Base-by-base conservation (phyloP, 2,888 invertebrate genomes). In the Cepaea hortensis region DNA sequence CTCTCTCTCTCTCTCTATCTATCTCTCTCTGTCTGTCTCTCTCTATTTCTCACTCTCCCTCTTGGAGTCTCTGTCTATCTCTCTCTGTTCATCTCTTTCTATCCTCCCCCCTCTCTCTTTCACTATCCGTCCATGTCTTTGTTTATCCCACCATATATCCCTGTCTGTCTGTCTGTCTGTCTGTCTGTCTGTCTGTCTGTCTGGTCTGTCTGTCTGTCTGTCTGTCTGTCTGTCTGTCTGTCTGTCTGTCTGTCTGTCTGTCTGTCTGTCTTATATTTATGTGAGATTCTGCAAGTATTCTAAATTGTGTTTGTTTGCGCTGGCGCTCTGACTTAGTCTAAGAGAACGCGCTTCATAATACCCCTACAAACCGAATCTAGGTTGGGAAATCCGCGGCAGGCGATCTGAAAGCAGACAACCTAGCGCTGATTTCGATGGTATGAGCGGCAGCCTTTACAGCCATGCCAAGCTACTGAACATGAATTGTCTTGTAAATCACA, bases 101-200 rank as follows among this genome's bases (percentile, higher is more conserved):
- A 65, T 65, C 35, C 35, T 1, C 0, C 35, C 1, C 35, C 35
- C 35, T 35, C 35, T 35, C 35, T 35, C 35, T 35, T 35, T 35
- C 35, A 1, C 35, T 35, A 1, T 35, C 65, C 18, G 18, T 65
- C 65, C 18, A 1, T 65, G 13, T 65, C 9, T 9, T 65, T 18
- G 9, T 9, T 65, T 18, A 15, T 9, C 18, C 65, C 18, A 18
- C 18, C 65, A 35, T 65, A 18, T 65, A 9, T 65, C 13, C 18
- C 65, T 65, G 65, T 65, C 65, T 65, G 65, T 65, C 65, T 65
- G 65, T 65, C 65, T 65, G 65, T 65, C 65, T 65, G 65, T 65
- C 65, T 35, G 35, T 65, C 65, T 65, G 65, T 65, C 65, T 65
- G 65, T 65, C 65, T 65, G 65, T 65, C 65, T 65, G 65, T 65